Conservation (phyloP, 2,113 vertebrate genomes). For the Rhabdornis inornatus region DNA sequence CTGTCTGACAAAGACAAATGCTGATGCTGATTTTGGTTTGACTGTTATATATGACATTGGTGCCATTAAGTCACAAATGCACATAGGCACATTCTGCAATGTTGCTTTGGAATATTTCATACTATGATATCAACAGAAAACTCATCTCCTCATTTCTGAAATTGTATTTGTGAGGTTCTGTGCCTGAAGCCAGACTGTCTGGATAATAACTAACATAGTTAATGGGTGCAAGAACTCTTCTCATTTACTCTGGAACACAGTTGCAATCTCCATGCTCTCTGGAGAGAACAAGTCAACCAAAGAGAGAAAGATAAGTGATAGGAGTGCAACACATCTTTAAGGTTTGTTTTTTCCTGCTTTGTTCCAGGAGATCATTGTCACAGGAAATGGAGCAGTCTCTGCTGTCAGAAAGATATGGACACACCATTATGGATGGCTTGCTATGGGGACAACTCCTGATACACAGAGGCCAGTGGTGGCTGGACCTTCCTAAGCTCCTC, state of each 20-base stretch:
- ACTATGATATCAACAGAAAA: neutral
- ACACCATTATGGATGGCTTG: neutral
- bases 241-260: neutral
- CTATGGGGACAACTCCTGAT: neutral
- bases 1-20: neutral
- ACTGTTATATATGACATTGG: neutral
- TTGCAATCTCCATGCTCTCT: neutral
- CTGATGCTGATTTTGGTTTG: neutral
- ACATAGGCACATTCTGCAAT: rapidly evolving
- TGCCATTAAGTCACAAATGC: neutral
- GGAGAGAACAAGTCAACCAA: neutral
- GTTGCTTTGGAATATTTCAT: neutral
- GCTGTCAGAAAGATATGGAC: neutral
- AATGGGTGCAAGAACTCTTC: neutral
- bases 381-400: neutral
- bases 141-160: neutral
- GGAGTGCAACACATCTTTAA: neutral
- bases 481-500: neutral
- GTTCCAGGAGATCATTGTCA: constrained; percentile 10
- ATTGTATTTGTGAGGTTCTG: neutral
- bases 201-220: neutral
- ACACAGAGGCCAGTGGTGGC: neutral
- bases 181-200: neutral
- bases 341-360: constrained; percentile 1
- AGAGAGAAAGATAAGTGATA: neutral